Evolutionary conservation across 1,140 invertebrate species (phyloP).

Genomic region (Megalonaias nervosa): DNA sequence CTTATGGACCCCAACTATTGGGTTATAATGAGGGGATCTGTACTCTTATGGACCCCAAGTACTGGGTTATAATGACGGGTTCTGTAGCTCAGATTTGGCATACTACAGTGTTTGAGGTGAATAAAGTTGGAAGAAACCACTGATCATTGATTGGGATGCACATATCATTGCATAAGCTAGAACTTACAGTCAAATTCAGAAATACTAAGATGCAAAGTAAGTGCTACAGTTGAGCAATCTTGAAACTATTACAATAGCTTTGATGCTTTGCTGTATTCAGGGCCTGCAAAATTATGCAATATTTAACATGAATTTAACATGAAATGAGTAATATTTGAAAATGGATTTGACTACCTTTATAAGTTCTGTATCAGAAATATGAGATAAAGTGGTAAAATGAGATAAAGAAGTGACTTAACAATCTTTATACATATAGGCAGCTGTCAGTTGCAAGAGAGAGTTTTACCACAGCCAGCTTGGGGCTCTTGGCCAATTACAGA

Average conservation of each 20-base stretch:
- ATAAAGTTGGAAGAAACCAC: too few species aligned
- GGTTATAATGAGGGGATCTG: too few species aligned
- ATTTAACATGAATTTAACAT: background rate
- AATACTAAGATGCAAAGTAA: background rate
- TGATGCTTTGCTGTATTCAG: too few species aligned
- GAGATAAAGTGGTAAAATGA: background rate
- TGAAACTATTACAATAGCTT: background rate
- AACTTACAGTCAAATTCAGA: too few species aligned
- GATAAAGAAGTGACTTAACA: too few species aligned
- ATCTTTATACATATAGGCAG: slow-evolving; percentile 54
- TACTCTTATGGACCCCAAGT: too few species aligned
- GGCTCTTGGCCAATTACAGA: slow-evolving; percentile 89
- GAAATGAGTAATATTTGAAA: background rate
- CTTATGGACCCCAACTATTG: too few species aligned
- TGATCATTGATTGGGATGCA: too few species aligned
- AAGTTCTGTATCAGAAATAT: background rate
- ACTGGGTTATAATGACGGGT: too few species aligned
- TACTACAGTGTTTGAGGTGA: too few species aligned
- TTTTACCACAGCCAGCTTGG: slow-evolving; percentile 87
- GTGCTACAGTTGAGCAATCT: background rate
- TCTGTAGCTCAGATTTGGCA: too few species aligned
- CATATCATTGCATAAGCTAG: too few species aligned
- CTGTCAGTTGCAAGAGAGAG: slow-evolving; percentile 83
- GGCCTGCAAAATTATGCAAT: background rate
- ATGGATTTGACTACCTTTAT: background rate